Base-by-base conservation (phyloP, 2,113 vertebrate species). In the Phycodurus eques region DNA sequence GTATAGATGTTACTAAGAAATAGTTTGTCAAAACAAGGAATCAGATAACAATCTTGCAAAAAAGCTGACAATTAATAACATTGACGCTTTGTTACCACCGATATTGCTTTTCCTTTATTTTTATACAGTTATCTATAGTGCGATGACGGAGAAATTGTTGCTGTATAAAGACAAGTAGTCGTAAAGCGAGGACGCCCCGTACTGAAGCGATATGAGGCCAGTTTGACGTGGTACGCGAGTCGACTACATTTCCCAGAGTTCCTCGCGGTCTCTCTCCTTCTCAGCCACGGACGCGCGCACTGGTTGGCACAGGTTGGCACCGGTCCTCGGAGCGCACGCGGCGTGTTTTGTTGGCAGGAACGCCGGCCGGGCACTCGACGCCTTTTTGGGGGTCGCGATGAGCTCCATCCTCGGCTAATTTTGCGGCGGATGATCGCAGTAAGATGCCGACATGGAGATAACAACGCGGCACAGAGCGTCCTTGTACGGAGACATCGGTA, bases 401-500 rank as follows among this genome's bases (percentile, higher is more conserved):
- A 80, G 42, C 0, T 0, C 5, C 68, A 56, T 1, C 12, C 51
- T 17, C 5, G 1, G 61, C 53, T 87, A 53, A 88, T 69, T 33
- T 33, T 17, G 6, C 8, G 14, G 31, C 31, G 3, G 17, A 39
- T 33, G 31, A 17, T 60, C 76, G 83, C 35, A 39, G 35, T 39
- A 66, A 61, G 33, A 35, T 61, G 68, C 86, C 83, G 81, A 80
- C 70, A 91, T 91, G 90, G 90, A 91, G 71, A 81, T 85, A 63
- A 81, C 85, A 63, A 88, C 85, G 60, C 87, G 85, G 69, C 12
- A 78, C 81, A 89, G 86, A 66, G 89, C 93, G 67, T 93, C 92
- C 72, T 87, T 93, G 80, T 93, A 90, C 84, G 92, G 93, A 69
- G 93, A 93, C 82, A 91, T 93, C 59, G 93, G 93, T 93, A 88